These are phyloP conservation scores for Tetramorium bicarinatum DNA, from an alignment of 2,888 invertebrate species.

Conservation along the genomic window DNA sequence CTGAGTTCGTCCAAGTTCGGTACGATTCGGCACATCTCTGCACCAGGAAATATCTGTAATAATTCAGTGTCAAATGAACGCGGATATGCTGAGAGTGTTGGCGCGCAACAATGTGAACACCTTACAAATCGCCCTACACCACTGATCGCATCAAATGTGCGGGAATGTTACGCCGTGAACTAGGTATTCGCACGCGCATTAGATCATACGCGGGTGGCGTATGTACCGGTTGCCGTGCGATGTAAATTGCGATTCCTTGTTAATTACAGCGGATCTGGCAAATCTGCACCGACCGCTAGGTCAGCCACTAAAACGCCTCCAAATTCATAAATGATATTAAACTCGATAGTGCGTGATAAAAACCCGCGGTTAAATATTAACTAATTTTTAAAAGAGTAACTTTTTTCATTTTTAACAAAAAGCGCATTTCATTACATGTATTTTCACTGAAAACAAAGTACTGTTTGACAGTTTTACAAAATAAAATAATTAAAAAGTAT, in stretches of 20 bases:
- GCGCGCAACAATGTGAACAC: slow-evolving; percentile 29
- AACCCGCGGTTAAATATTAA: slow-evolving; percentile 46
- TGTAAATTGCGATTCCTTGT: slow-evolving; percentile 67
- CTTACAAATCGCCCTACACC: slow-evolving; percentile 38
- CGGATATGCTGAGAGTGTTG: not conserved
- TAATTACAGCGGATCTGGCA: slow-evolving; percentile 60
- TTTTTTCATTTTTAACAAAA: not conserved
- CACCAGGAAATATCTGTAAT: slow-evolving; percentile 23
- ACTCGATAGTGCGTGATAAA: slow-evolving; percentile 53
- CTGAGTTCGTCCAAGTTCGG: not conserved
- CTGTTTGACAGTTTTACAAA: not conserved
- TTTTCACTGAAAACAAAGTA: not conserved
- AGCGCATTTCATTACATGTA: not conserved
- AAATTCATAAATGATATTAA: slow-evolving; percentile 36
- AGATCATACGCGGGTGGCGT: slow-evolving; percentile 51
- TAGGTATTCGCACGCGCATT: slow-evolving; percentile 33
- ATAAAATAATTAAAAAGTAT: not conserved
- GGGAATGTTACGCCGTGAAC: slow-evolving; percentile 30
- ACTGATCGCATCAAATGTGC: slow-evolving; percentile 36
- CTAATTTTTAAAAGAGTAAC: slow-evolving; percentile 7
- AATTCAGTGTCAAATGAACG: slow-evolving; percentile 18
- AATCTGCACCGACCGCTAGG: slow-evolving; percentile 37
- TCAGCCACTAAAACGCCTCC: slow-evolving; percentile 47
- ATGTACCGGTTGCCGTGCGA: slow-evolving; percentile 41
- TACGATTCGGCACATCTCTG: not conserved